phyloP scores from a whole-genome alignment of 2,888 invertebrate species.

The Scrobipalpa costella region DNA sequence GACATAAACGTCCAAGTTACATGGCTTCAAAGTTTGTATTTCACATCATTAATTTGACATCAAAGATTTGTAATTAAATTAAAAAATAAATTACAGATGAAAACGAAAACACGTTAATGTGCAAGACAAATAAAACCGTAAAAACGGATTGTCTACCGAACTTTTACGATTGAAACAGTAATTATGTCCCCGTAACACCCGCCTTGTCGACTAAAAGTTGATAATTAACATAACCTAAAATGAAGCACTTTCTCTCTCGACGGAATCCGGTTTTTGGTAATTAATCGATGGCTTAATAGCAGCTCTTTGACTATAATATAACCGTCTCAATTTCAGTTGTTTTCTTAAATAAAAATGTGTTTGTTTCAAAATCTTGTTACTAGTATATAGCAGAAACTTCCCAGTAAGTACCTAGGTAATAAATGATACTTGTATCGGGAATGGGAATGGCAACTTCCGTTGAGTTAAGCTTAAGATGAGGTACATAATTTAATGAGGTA shows the following conservation, averaged over 20 bases:
- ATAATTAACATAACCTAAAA: conserved; percentile 26
- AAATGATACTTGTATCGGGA: no score
- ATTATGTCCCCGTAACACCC: not conserved
- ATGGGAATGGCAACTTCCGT: no score
- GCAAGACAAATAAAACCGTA: not conserved
- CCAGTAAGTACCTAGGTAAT: no score
- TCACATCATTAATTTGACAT: no score
- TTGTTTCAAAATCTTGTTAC: no score
- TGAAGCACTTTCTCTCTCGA: conserved; percentile 28
- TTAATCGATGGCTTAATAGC: conserved; percentile 14
- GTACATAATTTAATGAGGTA: no score
- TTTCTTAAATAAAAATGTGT: not conserved
- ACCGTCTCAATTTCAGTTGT: no score
- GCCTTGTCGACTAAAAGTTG: conserved; percentile 10
- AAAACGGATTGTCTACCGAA: not conserved
- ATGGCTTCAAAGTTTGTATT: no score
- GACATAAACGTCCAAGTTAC: no score
- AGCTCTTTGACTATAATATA: not conserved
- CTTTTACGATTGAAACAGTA: not conserved
- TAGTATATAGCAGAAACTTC: no score
- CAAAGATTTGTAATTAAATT: no score
- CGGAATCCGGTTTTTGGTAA: conserved; percentile 15
- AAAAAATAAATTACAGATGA: not conserved
- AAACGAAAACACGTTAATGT: not conserved
- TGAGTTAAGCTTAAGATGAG: no score